Base-by-base conservation (phyloP, 2,113 vertebrate genomes). In the Pygathrix nemaeus region DNA sequence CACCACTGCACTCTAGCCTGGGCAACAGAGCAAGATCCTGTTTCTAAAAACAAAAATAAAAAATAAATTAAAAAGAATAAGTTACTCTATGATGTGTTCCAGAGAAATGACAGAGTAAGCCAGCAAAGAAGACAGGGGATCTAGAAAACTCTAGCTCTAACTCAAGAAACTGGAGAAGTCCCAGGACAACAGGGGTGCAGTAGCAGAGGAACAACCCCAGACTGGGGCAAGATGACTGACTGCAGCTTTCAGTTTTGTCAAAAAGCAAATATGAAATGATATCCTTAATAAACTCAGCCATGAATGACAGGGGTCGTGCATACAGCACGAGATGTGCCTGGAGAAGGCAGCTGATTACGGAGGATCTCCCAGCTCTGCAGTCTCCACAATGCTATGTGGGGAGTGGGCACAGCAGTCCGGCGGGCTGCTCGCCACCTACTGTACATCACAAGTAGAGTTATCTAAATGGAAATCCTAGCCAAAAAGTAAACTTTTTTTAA, bases 271-370 rank as follows among this genome's bases (percentile, higher is more conserved):
- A 23, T 0, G 3, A 61, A 40, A n/a, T 4, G 20, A 10, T 0
- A 14, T 0, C 27, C 10, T n/a, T 35, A n/a, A 17, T 72, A 59
- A n/a, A 75, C 6, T 35, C 64, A 35, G 80, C 18, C 11, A 0
- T 8, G n/a, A 27, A 8, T 0, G 6, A 68, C 85, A 38, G 38
- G 2, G 21, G 32, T 57, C 14, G 72, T 30, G 1, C 0, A 16
- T 12, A 7, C 5, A 38, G 86, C 40, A 38, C 11, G 1, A 1
- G 11, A 5, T 0, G 9, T 2, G 73, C 40, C 64, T 18, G 27
- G 30, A 18, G 17, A 14, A n/a, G 14, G 70, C 0, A 1, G 48
- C 40, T 14, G 40, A 1, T 1, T 0, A 2, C 0, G 0, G 4
- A 35, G 78, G 64, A 27, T 2, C 12, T 3, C 4, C 5, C 12